Evolutionary conservation across 2,113 vertebrate species (phyloP).

Genomic region (Turdus rufiventris): DNA sequence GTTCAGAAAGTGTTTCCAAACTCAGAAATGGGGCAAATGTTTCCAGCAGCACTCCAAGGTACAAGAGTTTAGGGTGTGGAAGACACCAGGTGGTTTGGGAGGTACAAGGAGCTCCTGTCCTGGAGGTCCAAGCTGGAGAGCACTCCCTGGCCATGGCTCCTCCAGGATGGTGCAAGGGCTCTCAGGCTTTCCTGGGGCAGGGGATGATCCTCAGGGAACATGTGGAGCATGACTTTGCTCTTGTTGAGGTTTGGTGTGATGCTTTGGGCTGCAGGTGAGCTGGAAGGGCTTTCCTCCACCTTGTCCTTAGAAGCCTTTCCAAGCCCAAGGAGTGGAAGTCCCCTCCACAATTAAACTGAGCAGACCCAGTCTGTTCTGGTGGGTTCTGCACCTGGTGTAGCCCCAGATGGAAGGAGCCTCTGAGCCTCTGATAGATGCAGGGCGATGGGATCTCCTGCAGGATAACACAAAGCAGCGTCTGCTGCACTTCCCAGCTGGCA

Average conservation of each 20-base stretch:
- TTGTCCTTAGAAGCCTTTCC: neutral
- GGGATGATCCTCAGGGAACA: fast-evolving
- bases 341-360: neutral
- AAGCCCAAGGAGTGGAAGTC: neutral
- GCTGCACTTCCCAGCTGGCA: neutral
- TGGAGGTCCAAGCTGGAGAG: neutral
- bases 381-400: neutral
- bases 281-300: neutral
- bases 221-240: neutral
- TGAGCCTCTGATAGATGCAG: neutral
- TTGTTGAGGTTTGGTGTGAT: neutral
- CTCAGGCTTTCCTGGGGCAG: neutral
- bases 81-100: neutral
- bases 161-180: too few relatives aligned
- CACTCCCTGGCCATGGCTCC: neutral
- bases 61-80: neutral
- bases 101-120: fast-evolving
- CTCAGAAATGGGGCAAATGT: fast-evolving
- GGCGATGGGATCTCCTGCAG: neutral
- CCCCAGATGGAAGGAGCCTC: too few relatives aligned
- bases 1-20: neutral
- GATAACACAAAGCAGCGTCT: neutral
- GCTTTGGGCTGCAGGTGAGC: neutral
- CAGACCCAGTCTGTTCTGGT: neutral
- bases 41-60: neutral